These are phyloP conservation scores for Tragelaphus scriptus DNA, from an alignment of 2,113 vertebrate genomes.

Conservation along the genomic window DNA sequence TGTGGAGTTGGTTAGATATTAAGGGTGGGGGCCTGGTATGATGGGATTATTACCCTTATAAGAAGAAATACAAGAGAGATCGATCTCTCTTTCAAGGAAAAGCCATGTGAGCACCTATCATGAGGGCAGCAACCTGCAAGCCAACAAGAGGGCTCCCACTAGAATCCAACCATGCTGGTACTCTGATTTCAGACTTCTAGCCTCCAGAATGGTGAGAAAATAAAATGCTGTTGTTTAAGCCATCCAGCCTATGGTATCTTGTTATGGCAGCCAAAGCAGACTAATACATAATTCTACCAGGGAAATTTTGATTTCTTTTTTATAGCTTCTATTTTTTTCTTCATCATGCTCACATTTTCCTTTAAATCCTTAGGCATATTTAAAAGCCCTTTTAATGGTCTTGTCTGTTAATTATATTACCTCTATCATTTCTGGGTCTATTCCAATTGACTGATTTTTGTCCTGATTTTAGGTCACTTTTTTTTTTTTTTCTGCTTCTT, in stretches of 20 bases:
- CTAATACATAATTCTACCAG: background rate
- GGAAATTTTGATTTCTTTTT: background rate
- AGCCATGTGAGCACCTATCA: background rate
- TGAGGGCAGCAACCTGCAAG: background rate
- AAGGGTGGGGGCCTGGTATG: background rate
- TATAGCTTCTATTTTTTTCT: background rate
- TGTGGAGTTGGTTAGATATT: background rate
- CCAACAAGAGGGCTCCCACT: background rate
- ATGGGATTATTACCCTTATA: background rate
- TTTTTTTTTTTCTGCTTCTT: background rate
- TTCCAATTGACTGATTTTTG: background rate
- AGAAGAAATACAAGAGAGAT: background rate
- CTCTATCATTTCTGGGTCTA: background rate
- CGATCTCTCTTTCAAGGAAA: background rate
- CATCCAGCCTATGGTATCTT: background rate
- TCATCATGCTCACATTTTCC: background rate
- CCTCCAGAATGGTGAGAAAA: background rate
- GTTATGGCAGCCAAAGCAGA: background rate
- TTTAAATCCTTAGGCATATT: background rate
- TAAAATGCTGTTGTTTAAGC: background rate
- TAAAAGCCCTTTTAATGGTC: background rate
- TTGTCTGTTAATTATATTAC: background rate
- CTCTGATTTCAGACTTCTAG: background rate
- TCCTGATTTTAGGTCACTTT: background rate
- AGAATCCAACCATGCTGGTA: background rate